Base-by-base conservation (phyloP, 1,140 invertebrate species). In the Eciton burchellii region DNA sequence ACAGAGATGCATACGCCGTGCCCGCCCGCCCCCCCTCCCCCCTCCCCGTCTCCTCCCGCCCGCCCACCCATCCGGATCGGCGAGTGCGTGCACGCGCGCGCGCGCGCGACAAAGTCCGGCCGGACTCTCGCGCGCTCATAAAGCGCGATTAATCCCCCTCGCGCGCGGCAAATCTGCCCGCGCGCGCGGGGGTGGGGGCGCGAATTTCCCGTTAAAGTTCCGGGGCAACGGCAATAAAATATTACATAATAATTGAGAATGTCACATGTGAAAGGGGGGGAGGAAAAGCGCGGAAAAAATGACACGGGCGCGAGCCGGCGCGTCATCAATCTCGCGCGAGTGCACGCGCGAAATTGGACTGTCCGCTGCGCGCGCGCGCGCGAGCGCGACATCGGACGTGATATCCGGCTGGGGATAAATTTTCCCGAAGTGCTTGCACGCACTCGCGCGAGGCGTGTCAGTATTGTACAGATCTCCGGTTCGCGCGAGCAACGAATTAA, bases 161-260 rank as follows among this genome's bases (percentile, higher is more conserved):
- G 49, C 24, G 35, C 35, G 21, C n/a, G n/a, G n/a, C 49, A 70
- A 79, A 56, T 68, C 74, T 79, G 62, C 43, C 74, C 49, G 26
- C 72, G 24, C 70, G 43, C 11, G 45, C 60, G 35, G 63, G n/a
- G n/a, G n/a, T n/a, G n/a, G n/a, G n/a, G n/a, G n/a, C n/a, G n/a
- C n/a, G n/a, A n/a, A 79, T 79, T 79, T 68, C 24, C 8, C 63
- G 74, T 79, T 79, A 79, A 79, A 79, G 74, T 68, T 79, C 56
- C 74, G 56, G 70, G 70, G 49, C 63, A 79, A 68, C 43, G 43
- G 74, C 74, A 77, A 79, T 70, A 79, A 79, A 79, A 79, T 70
- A 79, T 79, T 77, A 70, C 24, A 45, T 63, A 43, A 68, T 79
- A 79, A 79, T 70, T 56, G 63, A 68, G 49, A 12, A 26, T 45